These are phyloP conservation scores for Lepidochrysops patricia DNA, from an alignment of 2,888 invertebrate species.

Conservation along the genomic window DNA sequence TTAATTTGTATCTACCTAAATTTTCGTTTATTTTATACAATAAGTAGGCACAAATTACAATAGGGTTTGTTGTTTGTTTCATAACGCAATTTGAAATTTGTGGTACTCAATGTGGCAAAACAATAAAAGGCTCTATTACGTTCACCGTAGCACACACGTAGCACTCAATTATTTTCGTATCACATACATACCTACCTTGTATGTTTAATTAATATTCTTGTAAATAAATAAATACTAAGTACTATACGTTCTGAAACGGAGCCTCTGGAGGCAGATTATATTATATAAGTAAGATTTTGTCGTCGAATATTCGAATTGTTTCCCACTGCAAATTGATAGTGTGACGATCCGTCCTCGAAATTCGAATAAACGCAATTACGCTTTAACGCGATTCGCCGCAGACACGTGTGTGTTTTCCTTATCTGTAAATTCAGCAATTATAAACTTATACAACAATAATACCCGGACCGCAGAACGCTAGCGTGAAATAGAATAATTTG, in stretches of 20 bases:
- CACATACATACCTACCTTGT: background rate
- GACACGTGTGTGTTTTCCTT: slow-evolving; percentile 65
- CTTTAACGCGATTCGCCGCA: slow-evolving; percentile 67
- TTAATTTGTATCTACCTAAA: background rate
- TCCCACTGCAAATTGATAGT: slow-evolving; percentile 13
- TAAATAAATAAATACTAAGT: background rate
- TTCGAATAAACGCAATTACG: slow-evolving; percentile 63
- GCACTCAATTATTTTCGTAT: background rate
- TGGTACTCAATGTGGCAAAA: background rate
- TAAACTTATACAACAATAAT: slow-evolving; percentile 48
- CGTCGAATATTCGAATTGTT: background rate
- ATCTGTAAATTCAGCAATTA: slow-evolving; percentile 65
- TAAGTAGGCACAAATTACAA: background rate
- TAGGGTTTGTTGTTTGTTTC: no score
- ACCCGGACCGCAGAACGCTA: slow-evolving; percentile 38
- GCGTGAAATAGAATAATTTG: slow-evolving; percentile 50
- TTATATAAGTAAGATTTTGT: no score
- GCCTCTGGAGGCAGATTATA: background rate
- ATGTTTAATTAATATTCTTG: background rate
- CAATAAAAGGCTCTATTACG: background rate
- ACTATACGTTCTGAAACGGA: background rate
- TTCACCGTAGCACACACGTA: background rate
- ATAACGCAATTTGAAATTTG: no score
- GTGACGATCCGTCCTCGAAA: slow-evolving; percentile 49
- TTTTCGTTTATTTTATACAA: background rate